phyloP scores from a whole-genome alignment of 2,797 vertebrate species.

The Merluccius polli region DNA sequence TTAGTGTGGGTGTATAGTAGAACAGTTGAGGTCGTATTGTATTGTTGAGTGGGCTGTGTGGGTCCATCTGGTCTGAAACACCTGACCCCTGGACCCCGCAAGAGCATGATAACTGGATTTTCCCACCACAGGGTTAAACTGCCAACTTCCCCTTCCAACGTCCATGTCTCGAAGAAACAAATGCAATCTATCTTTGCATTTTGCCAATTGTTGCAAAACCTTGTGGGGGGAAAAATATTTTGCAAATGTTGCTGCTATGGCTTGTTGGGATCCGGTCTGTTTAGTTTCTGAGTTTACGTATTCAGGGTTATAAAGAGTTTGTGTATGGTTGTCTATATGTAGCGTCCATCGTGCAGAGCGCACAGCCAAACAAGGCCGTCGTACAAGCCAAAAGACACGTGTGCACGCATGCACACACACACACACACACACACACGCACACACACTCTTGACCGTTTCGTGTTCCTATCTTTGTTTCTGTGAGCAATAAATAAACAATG shows the following conservation, averaged over 20 bases:
- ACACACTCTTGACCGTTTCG: not conserved
- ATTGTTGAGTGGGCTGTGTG: no score
- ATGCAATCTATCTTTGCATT: no score
- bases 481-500: slow-evolving; percentile 6
- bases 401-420: not conserved
- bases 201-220: not conserved
- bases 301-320: not conserved
- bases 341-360: not conserved
- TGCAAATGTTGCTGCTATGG: not conserved
- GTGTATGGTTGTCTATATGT: not conserved
- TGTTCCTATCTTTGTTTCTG: slow-evolving; percentile 7
- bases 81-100: no score
- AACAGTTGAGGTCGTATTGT: no score
- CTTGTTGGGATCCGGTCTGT: not conserved
- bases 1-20: no score
- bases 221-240: not conserved
- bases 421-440: slow-evolving; percentile 18
- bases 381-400: not conserved
- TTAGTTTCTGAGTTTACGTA: not conserved
- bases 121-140: no score
- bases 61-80: no score
- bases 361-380: not conserved
- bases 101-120: no score
- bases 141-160: no score
- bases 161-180: no score